Evolutionary conservation across 1,140 invertebrate species (phyloP).

Genomic region (honey bee (Apis mellifera)): Amel_HAv3.1 CM009932.2:6559501-6560000

Average conservation of each 20-base stretch:
- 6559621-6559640: not conserved
- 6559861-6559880: conserved; percentile 43
- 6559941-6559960: conserved; percentile 36
- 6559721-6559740: not conserved
- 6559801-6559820: not conserved
- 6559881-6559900: conserved; percentile 40
- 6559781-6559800: not conserved
- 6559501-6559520: no score
- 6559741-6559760: not conserved
- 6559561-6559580: not conserved
- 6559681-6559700: not conserved
- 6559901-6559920: conserved; percentile 21
- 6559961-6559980: not conserved
- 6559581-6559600: not conserved
- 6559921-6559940: conserved; percentile 12
- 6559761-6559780: not conserved
- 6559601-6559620: no score
- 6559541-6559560: not conserved
- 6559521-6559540: no score
- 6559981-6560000: conserved; percentile 5
- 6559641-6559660: not conserved
- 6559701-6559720: not conserved
- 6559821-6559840: not conserved
- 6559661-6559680: not conserved
- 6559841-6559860: conserved; percentile 13